These are phyloP conservation scores for Euwallacea similis DNA, from an alignment of 1,140 invertebrate genomes.

Conservation along the genomic window DNA sequence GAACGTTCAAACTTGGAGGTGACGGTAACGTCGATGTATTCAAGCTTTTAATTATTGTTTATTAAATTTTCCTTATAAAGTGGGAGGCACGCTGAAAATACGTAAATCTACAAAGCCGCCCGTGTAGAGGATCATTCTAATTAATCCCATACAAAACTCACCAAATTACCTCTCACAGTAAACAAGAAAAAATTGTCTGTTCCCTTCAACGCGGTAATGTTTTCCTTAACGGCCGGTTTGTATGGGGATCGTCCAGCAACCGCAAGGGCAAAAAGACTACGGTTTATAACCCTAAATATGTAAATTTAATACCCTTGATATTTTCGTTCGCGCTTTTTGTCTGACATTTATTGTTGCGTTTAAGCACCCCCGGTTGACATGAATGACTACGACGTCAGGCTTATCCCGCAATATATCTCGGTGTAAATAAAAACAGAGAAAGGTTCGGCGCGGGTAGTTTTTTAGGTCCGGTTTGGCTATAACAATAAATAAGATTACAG, in stretches of 20 bases:
- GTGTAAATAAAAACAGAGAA: constrained; percentile 26
- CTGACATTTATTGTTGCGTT: constrained; percentile 26
- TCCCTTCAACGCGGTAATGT: background rate
- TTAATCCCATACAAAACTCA: no score
- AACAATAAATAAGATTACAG: constrained; percentile 19
- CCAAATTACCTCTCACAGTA: no score
- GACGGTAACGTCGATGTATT: no score
- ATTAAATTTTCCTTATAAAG: no score
- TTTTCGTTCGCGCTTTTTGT: constrained; percentile 30
- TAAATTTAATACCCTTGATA: constrained; percentile 30
- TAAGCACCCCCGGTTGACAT: constrained; percentile 26
- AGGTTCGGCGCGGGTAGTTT: background rate
- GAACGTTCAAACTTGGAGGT: no score
- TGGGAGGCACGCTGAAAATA: no score
- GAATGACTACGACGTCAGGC: constrained; percentile 23
- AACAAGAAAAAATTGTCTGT: no score
- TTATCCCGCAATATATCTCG: constrained; percentile 17
- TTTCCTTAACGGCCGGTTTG: background rate
- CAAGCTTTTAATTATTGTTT: no score
- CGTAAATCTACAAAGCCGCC: no score
- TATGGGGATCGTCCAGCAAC: background rate
- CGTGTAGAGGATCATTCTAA: no score
- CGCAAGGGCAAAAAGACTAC: constrained; percentile 11
- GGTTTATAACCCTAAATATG: constrained; percentile 29
- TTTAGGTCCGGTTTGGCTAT: constrained; percentile 5